A percentile compares a stretch with the other conserved stretches of the same genome.
These are phyloP conservation scores for Myocastor coypus DNA, from an alignment of 2,113 vertebrate genomes.

Conservation along the genomic window DNA sequence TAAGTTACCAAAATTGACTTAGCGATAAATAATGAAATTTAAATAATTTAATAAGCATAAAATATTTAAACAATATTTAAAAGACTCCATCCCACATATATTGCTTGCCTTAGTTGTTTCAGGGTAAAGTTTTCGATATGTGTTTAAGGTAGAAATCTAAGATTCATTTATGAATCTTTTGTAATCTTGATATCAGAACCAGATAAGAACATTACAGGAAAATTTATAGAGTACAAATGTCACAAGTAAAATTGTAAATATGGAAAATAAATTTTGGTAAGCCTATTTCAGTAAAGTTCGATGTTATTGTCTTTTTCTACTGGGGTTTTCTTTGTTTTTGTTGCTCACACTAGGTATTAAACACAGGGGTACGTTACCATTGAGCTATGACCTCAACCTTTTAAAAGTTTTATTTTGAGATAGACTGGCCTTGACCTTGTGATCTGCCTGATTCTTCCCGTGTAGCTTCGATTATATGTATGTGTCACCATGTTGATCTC, in stretches of 20 bases:
- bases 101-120: not conserved
- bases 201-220: slow-evolving; percentile 21
- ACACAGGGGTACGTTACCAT: not conserved
- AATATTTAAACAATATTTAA: not conserved
- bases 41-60: slow-evolving; percentile 14
- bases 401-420: not conserved
- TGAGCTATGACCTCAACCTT: not conserved
- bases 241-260: not conserved
- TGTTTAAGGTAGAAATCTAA: not conserved
- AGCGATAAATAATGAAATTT: slow-evolving; percentile 14
- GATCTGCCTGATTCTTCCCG: not conserved
- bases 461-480: not conserved
- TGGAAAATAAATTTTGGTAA: slow-evolving; percentile 3
- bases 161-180: not conserved
- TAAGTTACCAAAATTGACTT: not conserved
- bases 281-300: not conserved
- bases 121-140: not conserved
- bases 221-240: not conserved
- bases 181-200: not conserved
- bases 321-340: not conserved
- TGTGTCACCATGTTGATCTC: not conserved
- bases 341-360: not conserved
- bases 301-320: not conserved
- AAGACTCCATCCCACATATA: not conserved
- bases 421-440: not conserved